These are phyloP conservation scores for Xestia sexstrigata DNA, from an alignment of 2,888 invertebrate species.

Conservation along the genomic window DNA sequence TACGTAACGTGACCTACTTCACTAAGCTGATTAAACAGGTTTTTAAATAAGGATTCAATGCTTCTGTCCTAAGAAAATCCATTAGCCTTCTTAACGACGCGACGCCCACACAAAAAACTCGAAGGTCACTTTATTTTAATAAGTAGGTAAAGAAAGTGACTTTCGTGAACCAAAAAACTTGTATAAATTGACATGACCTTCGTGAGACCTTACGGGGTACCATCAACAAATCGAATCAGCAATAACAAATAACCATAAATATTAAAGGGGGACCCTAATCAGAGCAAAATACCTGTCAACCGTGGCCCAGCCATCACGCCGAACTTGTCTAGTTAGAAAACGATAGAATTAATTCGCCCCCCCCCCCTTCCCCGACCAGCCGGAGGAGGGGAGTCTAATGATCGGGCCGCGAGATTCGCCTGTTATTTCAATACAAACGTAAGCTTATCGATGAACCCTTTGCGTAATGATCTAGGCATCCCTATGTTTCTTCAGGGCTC, in stretches of 20 bases:
- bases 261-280: slow-evolving; percentile 64
- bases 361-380: background rate
- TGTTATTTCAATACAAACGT: slow-evolving; percentile 57
- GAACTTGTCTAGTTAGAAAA: slow-evolving; percentile 60
- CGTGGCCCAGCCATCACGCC: slow-evolving; percentile 50
- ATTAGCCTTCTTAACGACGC: slow-evolving; percentile 7
- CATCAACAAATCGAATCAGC: slow-evolving; percentile 56
- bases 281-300: slow-evolving; percentile 67
- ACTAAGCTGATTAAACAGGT: slow-evolving; percentile 28
- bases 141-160: background rate
- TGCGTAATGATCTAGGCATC: slow-evolving; percentile 47
- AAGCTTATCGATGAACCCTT: slow-evolving; percentile 58
- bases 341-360: slow-evolving; percentile 63
- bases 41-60: slow-evolving; percentile 33
- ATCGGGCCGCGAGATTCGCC: slow-evolving; percentile 50
- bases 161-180: slow-evolving; percentile 5
- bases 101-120: slow-evolving; percentile 8
- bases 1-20: slow-evolving; percentile 4
- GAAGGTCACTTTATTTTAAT: slow-evolving; percentile 6
- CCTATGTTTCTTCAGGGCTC: slow-evolving; percentile 45
- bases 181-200: slow-evolving; percentile 24
- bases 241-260: slow-evolving; percentile 61
- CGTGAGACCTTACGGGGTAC: slow-evolving; percentile 14
- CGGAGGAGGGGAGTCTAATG: slow-evolving; percentile 38
- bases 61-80: slow-evolving; percentile 20